phyloP scores from a whole-genome alignment of 2,113 vertebrate species.

The Elanoides forficatus region DNA sequence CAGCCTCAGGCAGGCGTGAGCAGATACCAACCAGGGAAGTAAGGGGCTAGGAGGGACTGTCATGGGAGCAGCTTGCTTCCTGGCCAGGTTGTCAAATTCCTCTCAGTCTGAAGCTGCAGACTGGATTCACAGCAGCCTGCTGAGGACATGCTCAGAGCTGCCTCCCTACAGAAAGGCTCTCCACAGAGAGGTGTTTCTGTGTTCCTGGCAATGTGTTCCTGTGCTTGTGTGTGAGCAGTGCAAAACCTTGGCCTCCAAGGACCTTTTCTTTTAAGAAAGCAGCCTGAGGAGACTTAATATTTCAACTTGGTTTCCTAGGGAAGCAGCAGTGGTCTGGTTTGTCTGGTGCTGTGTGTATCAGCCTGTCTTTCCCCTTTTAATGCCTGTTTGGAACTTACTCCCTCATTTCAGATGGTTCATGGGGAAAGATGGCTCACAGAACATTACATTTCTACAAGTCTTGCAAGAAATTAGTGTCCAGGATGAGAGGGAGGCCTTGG shows the following conservation, averaged over 20 bases:
- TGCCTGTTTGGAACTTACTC: neutral
- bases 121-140: neutral
- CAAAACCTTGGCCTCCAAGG: neutral
- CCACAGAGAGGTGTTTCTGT: neutral
- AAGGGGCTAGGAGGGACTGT: neutral
- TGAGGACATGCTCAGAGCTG: neutral
- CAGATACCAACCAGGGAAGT: neutral
- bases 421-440: neutral
- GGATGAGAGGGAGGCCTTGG: neutral
- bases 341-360: neutral
- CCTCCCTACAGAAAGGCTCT: neutral
- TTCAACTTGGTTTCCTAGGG: neutral
- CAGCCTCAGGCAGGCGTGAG: rapidly evolving
- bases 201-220: neutral
- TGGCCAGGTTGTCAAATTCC: neutral
- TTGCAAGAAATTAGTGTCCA: neutral
- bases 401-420: neutral
- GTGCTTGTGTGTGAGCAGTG: neutral
- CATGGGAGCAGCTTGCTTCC: neutral
- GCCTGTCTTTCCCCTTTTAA: neutral
- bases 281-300: neutral
- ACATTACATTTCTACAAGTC: neutral
- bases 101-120: neutral
- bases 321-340: neutral
- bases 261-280: neutral